Percentiles rank a stretch among this genome's conserved stretches.
phyloP scores from a whole-genome alignment of 1,140 invertebrate species.

The Harpegnathos saltator region DNA sequence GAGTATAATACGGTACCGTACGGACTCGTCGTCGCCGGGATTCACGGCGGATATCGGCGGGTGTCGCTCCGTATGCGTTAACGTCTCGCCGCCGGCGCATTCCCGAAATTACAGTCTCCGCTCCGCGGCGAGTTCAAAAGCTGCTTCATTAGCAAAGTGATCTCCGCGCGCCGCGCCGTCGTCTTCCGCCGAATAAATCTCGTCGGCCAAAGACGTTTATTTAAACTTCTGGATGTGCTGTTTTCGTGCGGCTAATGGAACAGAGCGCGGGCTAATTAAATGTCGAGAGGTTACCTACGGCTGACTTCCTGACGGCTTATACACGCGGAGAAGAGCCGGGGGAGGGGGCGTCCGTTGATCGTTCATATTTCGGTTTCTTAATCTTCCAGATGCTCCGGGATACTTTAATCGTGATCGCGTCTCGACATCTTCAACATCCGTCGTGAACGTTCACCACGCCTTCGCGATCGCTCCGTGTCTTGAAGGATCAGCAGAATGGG shows the following conservation, averaged over 20 bases:
- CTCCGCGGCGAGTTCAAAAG: conserved; percentile 41
- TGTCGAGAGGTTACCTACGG: conserved; percentile 36
- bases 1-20: not conserved
- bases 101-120: conserved; percentile 25
- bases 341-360: not conserved
- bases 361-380: too few species aligned
- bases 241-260: conserved; percentile 34
- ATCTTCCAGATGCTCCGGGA: too few species aligned
- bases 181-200: conserved; percentile 39
- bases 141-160: conserved; percentile 57
- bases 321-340: too few species aligned
- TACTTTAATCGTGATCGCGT: too few species aligned
- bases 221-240: conserved; percentile 37
- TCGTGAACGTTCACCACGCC: too few species aligned
- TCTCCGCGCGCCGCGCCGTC: not conserved
- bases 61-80: conserved; percentile 2
- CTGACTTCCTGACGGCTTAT: too few species aligned
- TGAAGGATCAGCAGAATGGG: too few species aligned
- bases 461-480: too few species aligned
- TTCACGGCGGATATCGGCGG: not conserved
- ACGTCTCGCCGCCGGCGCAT: conserved; percentile 4
- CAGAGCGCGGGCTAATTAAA: conserved; percentile 40
- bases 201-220: conserved; percentile 33
- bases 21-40: not conserved
- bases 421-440: too few species aligned